Base-by-base conservation (phyloP, 2,888 invertebrate species). In the Ectemnius cavifrons region DNA sequence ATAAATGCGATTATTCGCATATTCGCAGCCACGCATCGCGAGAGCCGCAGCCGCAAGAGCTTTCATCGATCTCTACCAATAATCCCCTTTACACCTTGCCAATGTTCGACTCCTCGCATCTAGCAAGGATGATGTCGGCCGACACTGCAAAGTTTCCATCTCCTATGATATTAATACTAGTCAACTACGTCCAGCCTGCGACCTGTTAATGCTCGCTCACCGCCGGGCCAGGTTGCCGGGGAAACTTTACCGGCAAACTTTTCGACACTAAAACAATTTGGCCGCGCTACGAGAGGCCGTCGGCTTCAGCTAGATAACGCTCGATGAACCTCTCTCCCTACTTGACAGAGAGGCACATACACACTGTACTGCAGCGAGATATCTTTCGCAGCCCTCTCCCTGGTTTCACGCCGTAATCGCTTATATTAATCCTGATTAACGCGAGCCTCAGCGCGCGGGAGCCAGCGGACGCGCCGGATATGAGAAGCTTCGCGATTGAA, bases 211-310 rank as follows among this genome's bases (percentile, higher is more conserved):
- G 67, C 56, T 45, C 67, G 49, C 52, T 20, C 71, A 20, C 52
- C n/a, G 52, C 52, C 14, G 1, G 6, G n/a, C 52, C 14, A 11
- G 56, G 16, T 46, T 60, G 27, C 13, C 6, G 37, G 28, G 14
- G 63, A 63, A 77, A 80, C 79, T 77, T 72, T 61, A 64, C 37
- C 37, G 37, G 13, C n/a, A 11, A 80, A 80, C 79, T 80, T 83
- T 83, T 81, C 76, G 61, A 66, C 73, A 68, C 71, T 83, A 73
- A 81, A 82, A 82, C 81, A 80, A 79, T 80, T 82, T 80, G 23
- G 23, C 2, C 3, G 3, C 49, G 67, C 76, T 59, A 70, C 52
- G 61, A 63, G 28, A 60, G 62, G 61, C 57, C 56, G 67, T 52
- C 63, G 78, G 47, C 8, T 37, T 1, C 37, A 37, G 37, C 62